These are phyloP conservation scores for Mus musculus DNA, from an alignment of 2,113 vertebrate species.

Conservation along the genomic window DNA sequence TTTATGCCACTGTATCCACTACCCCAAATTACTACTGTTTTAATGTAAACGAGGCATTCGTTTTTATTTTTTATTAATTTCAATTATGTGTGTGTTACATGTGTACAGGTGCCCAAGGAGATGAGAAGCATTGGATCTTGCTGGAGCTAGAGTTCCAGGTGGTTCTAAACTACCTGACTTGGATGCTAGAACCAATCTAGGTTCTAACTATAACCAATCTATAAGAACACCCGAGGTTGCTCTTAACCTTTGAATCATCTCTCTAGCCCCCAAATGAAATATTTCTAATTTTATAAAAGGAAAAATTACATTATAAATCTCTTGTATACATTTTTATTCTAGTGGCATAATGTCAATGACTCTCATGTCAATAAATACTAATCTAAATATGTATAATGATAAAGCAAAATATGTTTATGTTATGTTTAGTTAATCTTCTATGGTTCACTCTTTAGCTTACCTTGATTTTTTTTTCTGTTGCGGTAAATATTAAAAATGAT, in stretches of 20 bases:
- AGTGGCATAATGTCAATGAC: not conserved
- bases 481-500: not conserved
- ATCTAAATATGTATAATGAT: constrained; percentile 24
- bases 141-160: not conserved
- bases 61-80: not conserved
- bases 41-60: not conserved
- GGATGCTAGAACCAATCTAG: not conserved
- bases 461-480: not conserved
- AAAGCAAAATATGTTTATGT: constrained; percentile 49
- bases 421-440: constrained; percentile 26
- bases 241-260: not conserved
- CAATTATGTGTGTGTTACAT: not conserved
- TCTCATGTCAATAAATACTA: not conserved
- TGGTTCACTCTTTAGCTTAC: not conserved
- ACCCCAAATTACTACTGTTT: not conserved
- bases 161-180: not conserved
- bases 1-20: not conserved
- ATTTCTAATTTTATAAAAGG: constrained; percentile 1
- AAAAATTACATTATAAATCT: not conserved
- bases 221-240: not conserved
- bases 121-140: not conserved
- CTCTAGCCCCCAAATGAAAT: not conserved
- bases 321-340: not conserved
- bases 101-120: not conserved
- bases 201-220: not conserved